Evolutionary conservation across 2,888 invertebrate genomes (phyloP), one percentile per base, ranked within the genome.

Genomic region (Aphodius granarius): DNA sequence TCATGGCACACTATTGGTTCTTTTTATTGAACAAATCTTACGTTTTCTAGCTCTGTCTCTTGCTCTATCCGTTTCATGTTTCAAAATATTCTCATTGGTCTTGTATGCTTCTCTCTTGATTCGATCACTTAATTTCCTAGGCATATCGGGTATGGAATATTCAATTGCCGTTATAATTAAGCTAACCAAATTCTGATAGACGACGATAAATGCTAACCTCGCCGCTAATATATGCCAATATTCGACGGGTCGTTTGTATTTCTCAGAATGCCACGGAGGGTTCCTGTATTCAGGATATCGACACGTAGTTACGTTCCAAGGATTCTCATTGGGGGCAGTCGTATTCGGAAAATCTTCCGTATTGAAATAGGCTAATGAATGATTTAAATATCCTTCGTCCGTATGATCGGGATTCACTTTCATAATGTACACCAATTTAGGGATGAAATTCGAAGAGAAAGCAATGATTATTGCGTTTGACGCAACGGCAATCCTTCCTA

Each of bases 401-500:
- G 89, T 88, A 16, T 88, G 86, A 71, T 88, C 85, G 3, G 81
- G 78, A 82, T 89, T 91, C 64, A 90, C 89, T 62, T 88, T 87
- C 73, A 89, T 82, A 79, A 86, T 86, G 84, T 95, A 96, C 20
- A 95, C 92, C 77, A 95, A 83, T 82, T 92, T 91, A 17, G 95
- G 95, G 83, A 96, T 94, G 83, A 95, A 92, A 86, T 94, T 94
- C 0, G 95, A 94, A 9, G 95, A 95, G 87, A 96, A 94, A 63
- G 95, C 95, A 83, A 96, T 94, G 20, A 84, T 85, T 84, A 92
- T 90, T 84, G 94, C 95, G 86, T 95, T 95, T 0, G 94, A 93
- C 15, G 93, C 91, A 3, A 95, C 93, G 6, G 95, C 92, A 76
- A 95, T 89, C 80, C 93, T 91, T 17, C 94, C 93, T 5, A 96